These are phyloP conservation scores for Neoascia interrupta DNA, from an alignment of 2,888 invertebrate species.

Conservation along the genomic window DNA sequence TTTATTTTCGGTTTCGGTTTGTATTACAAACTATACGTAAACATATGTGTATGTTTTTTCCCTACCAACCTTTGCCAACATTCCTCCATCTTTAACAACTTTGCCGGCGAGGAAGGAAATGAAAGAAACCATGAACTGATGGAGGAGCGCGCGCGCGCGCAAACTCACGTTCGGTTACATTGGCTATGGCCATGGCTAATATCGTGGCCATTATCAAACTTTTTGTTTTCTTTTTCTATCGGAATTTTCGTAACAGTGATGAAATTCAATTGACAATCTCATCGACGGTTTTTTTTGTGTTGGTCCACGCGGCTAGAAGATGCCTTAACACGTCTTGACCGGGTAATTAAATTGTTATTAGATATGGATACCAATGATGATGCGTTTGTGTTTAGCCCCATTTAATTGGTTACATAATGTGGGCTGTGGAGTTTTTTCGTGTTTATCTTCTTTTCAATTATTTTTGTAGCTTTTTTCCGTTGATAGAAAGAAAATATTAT, in stretches of 20 bases:
- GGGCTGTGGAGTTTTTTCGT: neutral
- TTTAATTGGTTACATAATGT: constrained; percentile 57
- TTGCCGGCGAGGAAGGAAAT: constrained; percentile 41
- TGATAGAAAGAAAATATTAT: neutral
- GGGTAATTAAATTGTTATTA: constrained; percentile 40
- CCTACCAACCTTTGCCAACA: constrained; percentile 55
- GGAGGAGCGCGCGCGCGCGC: constrained; percentile 15
- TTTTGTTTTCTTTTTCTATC: constrained; percentile 21
- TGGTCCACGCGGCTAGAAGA: constrained; percentile 19
- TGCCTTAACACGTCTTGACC: constrained; percentile 37
- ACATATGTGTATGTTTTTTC: constrained; percentile 29
- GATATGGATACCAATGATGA: constrained; percentile 11
- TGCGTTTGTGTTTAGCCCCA: constrained; percentile 27
- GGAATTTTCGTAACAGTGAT: constrained; percentile 56
- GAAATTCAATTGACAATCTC: constrained; percentile 59
- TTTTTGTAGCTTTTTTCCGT: neutral
- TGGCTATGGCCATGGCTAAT: constrained; percentile 67
- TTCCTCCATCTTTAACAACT: constrained; percentile 40
- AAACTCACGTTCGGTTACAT: constrained; percentile 55
- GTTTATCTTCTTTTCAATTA: neutral
- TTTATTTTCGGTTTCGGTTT: constrained; percentile 49
- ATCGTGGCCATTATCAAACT: constrained; percentile 38
- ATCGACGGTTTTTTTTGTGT: constrained; percentile 16
- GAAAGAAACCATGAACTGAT: constrained; percentile 21
- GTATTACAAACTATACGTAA: constrained; percentile 57